These are phyloP conservation scores for Dermatemys mawii DNA, from an alignment of 2,113 vertebrate genomes.

Conservation along the genomic window DNA sequence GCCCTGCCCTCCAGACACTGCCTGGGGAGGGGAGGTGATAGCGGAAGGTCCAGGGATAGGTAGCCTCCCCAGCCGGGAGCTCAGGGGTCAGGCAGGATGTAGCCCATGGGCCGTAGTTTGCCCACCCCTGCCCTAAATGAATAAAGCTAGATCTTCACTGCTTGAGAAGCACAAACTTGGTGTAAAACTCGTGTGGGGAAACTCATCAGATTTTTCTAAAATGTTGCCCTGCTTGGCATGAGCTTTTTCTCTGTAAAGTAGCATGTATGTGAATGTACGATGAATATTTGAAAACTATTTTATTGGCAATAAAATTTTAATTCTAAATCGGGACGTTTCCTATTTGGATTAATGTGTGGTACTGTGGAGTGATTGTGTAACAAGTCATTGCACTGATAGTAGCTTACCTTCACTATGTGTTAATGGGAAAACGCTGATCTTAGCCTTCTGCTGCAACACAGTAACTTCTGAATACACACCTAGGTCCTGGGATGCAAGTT, in stretches of 20 bases:
- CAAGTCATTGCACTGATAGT: background rate
- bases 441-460: too few relatives aligned
- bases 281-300: background rate
- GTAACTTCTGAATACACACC: background rate
- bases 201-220: background rate
- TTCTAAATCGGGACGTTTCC: background rate
- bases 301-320: constrained; percentile 32
- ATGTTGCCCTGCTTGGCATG: background rate
- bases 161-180: background rate
- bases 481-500: background rate
- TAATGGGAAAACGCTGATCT: background rate
- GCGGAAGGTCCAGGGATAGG: too few relatives aligned
- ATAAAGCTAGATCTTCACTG: background rate
- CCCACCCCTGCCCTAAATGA: background rate
- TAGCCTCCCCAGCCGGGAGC: too few relatives aligned
- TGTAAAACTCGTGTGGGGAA: background rate
- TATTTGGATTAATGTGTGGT: background rate
- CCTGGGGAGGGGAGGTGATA: too few relatives aligned
- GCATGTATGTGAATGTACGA: background rate
- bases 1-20: too few relatives aligned
- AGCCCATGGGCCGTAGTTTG: too few relatives aligned
- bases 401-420: background rate
- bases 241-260: background rate
- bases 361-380: background rate
- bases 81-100: too few relatives aligned